These are phyloP conservation scores for Eulithis prunata DNA, from an alignment of 2,888 invertebrate species.

Conservation along the genomic window DNA sequence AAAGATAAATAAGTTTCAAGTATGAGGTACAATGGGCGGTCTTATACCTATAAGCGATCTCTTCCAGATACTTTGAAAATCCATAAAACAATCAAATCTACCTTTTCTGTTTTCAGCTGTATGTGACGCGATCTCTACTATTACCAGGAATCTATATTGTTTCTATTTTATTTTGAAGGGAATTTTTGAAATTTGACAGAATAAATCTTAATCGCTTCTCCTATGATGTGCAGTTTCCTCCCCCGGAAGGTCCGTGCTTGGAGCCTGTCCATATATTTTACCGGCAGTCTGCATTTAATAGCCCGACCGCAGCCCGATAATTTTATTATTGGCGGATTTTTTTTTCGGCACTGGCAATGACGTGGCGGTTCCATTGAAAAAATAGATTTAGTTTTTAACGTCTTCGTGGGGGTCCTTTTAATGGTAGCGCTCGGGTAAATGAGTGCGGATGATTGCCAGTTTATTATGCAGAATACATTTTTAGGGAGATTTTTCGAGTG, in stretches of 20 bases:
- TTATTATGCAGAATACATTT: constrained; percentile 46
- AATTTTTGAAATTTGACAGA: not conserved
- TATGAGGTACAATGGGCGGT: no score
- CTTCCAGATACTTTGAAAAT: no score
- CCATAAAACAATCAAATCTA: no score
- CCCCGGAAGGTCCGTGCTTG: constrained; percentile 50
- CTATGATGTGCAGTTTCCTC: constrained; percentile 38
- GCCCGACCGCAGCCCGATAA: constrained; percentile 78
- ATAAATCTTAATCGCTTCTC: constrained; percentile 38
- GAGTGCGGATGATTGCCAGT: constrained; percentile 55
- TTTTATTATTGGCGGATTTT: constrained; percentile 80
- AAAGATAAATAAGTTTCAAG: no score
- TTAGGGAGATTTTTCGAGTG: constrained; percentile 40
- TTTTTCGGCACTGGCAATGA: constrained; percentile 61
- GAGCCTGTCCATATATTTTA: constrained; percentile 73
- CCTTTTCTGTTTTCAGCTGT: no score
- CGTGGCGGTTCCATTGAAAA: constrained; percentile 70
- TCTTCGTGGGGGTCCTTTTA: constrained; percentile 58
- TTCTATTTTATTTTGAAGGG: no score
- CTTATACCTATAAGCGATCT: no score
- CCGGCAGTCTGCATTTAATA: constrained; percentile 81
- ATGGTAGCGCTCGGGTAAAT: constrained; percentile 48
- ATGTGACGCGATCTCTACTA: no score
- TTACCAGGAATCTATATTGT: no score
- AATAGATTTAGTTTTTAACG: constrained; percentile 64